Base-by-base conservation (phyloP, 2,888 invertebrate species). In the Homarus gammarus region DNA sequence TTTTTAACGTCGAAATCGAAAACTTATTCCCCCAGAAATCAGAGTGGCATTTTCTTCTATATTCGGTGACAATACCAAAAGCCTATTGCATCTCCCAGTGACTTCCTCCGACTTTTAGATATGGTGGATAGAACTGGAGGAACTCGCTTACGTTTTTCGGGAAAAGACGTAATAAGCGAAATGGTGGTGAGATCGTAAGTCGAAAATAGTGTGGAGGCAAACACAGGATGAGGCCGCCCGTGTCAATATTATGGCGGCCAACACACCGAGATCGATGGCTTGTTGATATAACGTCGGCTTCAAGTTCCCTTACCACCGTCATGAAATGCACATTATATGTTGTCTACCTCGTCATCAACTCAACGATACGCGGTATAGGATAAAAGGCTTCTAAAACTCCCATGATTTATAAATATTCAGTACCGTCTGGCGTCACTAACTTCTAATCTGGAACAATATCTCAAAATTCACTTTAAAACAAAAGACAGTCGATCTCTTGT, bases 191-290 rank as follows among this genome's bases (percentile, higher is more conserved):
- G 56, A 56, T 56, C 64, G 22, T 8, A 27, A n/a, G 64, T 64
- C 27, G n/a, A 64, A 27, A 64, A 64, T 64, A 64, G 73, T 36
- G 73, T 12, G 33, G 36, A 15, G 36, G 27, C 27, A 70, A 38
- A 27, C 56, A 18, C 33, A 36, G 73, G 38, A 36, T 38, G 38
- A 38, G n/a, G 40, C 38, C 38, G 73, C 5, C 40, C 72, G 72
- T 72, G 83, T 83, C 83, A 83, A 70, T 83, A 83, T 83, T 83
- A 83, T 49, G 83, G 83, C 33, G 68, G 49, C 31, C 83, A 83
- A 33, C 83, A 83, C 49, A 83, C 49, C 33, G 49, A 70, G 83
- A 83, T 38, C 72, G 49, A 72, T 70, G 83, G 70, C 49, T 33
- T 83, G 83, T 83, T 83, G 68, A 83, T 31, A 70, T n/a, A 33